Percentiles rank a stretch among this genome's conserved stretches.
Evolutionary conservation across 2,888 invertebrate species (phyloP).

Genomic region (Napeogenes inachia): DNA sequence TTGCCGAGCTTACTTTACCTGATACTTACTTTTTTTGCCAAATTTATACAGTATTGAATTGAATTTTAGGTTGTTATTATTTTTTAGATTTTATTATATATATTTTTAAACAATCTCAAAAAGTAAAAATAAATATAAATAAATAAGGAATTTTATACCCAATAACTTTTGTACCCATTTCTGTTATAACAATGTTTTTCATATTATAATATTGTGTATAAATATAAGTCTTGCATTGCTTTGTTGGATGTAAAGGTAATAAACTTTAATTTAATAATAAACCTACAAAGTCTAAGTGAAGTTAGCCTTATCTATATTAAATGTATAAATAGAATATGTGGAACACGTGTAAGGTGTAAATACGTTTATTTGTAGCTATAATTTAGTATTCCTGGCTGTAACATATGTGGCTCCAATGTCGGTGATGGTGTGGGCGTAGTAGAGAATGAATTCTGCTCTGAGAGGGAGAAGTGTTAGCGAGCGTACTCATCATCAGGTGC

Average conservation of each 20-base stretch:
- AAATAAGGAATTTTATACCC: too few species aligned
- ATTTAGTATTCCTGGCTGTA: constrained; percentile 85
- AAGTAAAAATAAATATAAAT: too few species aligned
- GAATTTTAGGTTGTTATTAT: too few species aligned
- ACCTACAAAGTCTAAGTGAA: neutral
- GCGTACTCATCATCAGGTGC: constrained; percentile 88
- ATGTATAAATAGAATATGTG: constrained; percentile 2
- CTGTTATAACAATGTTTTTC: too few species aligned
- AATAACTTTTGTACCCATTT: too few species aligned
- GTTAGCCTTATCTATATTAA: neutral
- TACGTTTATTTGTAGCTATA: constrained; percentile 80
- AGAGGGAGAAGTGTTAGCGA: constrained; percentile 92
- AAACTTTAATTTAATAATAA: too few species aligned
- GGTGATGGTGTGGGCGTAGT: constrained; percentile 88
- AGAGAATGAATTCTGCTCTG: constrained; percentile 87
- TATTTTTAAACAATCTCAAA: too few species aligned
- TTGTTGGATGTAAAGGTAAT: too few species aligned
- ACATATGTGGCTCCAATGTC: constrained; percentile 91
- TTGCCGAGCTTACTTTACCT: constrained; percentile 87
- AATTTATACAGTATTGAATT: too few species aligned
- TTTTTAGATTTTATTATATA: too few species aligned
- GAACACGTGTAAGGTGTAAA: neutral
- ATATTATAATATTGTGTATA: too few species aligned
- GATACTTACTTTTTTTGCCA: constrained; percentile 72
- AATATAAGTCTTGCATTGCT: too few species aligned